Evolutionary conservation across 2,113 vertebrate species (phyloP).

Genomic region (Pseudorectes ferrugineus): DNA sequence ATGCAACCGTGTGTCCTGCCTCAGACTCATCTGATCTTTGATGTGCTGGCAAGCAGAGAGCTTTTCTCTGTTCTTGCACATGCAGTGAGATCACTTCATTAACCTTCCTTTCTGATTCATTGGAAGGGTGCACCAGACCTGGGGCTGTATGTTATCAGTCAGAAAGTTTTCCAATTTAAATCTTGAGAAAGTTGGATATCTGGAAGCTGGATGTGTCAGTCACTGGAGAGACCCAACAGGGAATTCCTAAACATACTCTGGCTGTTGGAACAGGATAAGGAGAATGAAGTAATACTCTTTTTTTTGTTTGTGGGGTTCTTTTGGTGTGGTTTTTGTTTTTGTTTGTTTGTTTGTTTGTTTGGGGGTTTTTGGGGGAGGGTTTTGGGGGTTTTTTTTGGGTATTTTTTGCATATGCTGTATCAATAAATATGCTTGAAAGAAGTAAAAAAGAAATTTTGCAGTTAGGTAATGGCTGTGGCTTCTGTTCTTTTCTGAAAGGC

Average conservation of each 20-base stretch:
- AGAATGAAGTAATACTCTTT: not conserved
- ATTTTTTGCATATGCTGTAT: not conserved
- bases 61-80: not conserved
- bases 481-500: not conserved
- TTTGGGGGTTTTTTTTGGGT: no score
- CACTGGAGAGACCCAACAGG: not conserved
- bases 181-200: not conserved
- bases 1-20: not conserved
- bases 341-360: not conserved
- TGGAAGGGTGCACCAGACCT: not conserved
- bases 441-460: not conserved
- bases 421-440: not conserved
- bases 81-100: slow-evolving; percentile 8
- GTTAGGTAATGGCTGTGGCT: not conserved
- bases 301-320: not conserved
- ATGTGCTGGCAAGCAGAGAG: slow-evolving; percentile 9
- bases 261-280: not conserved
- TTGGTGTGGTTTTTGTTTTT: not conserved
- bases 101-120: slow-evolving; percentile 8
- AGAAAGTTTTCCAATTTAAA: slow-evolving; percentile 41
- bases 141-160: not conserved
- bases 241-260: not conserved
- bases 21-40: slow-evolving; percentile 7
- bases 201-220: not conserved
- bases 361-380: not conserved